Conservation (phyloP, 1,140 invertebrate species). For the Geopemphigus sp. region DNA sequence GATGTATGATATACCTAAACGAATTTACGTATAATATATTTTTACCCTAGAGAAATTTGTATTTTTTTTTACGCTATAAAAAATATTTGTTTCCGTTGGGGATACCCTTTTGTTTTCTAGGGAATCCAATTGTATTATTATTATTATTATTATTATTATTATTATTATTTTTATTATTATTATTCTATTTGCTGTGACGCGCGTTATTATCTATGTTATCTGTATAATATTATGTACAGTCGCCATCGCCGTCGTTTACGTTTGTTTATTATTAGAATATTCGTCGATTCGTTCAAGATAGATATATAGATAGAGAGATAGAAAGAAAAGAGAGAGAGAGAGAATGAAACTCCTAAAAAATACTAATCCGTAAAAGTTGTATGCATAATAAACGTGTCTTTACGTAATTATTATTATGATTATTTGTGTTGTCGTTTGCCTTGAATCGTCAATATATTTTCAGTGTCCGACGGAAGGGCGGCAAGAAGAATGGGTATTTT, state of each 20-base stretch:
- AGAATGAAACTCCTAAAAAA: constrained; percentile 20
- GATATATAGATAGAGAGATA: too few species aligned
- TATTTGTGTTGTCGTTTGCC: not conserved
- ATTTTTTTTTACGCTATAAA: too few species aligned
- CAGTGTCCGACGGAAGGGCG: too few species aligned
- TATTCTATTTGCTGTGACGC: not conserved
- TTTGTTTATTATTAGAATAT: not conserved
- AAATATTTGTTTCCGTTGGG: not conserved
- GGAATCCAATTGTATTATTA: not conserved
- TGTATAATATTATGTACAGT: not conserved
- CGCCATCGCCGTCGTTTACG: not conserved
- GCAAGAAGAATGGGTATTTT: too few species aligned
- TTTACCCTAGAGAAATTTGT: too few species aligned
- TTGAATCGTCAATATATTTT: not conserved
- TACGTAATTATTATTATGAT: not conserved
- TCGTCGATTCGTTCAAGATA: not conserved
- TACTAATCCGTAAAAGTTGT: constrained; percentile 28
- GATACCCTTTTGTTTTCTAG: not conserved
- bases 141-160: not conserved
- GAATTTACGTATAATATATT: too few species aligned
- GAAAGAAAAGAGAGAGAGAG: not conserved
- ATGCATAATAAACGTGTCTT: constrained; percentile 23
- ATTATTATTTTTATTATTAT: not conserved
- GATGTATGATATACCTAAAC: not conserved
- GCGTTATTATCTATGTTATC: not conserved